Percentiles rank a stretch among this genome's conserved stretches.
These are phyloP conservation scores for Tupaia chinensis DNA, from an alignment of 2,113 vertebrate species.

Conservation along the genomic window DNA sequence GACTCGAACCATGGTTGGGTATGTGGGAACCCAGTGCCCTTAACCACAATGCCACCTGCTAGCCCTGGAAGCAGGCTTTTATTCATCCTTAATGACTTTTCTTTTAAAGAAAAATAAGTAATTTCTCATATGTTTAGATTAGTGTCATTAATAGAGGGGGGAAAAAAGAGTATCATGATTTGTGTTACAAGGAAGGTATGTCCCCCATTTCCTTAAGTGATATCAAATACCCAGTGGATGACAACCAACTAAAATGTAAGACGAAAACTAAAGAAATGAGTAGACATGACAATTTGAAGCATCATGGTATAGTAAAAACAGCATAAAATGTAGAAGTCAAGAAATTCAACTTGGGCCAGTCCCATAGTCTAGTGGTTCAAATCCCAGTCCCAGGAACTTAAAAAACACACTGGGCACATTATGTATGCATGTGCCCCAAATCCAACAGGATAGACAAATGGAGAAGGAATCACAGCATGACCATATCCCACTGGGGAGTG, in stretches of 20 bases:
- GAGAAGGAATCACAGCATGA: too few species aligned
- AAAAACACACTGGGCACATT: too few species aligned
- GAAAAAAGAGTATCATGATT: background rate
- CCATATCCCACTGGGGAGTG: too few species aligned
- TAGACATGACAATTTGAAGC: background rate
- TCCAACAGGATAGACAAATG: too few species aligned
- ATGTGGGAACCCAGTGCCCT: too few species aligned
- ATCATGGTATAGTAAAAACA: background rate
- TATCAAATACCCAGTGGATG: slow-evolving; percentile 13
- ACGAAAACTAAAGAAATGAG: background rate
- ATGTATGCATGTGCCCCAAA: too few species aligned
- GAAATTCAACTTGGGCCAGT: background rate
- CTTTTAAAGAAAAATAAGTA: slow-evolving; percentile 33
- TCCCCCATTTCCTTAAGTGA: background rate
- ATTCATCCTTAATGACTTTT: background rate
- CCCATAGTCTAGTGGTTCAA: too few species aligned
- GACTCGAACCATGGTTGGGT: too few species aligned
- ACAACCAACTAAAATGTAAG: slow-evolving; percentile 34
- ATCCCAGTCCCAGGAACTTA: too few species aligned
- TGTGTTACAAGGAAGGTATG: background rate
- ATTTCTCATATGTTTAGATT: background rate
- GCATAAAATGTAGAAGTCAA: background rate
- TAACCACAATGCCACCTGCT: too few species aligned
- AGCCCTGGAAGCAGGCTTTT: background rate
- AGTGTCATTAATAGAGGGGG: background rate